Evolutionary conservation across 1,140 invertebrate species (phyloP).

Genomic region (Anagrus nilaparvatae): DNA sequence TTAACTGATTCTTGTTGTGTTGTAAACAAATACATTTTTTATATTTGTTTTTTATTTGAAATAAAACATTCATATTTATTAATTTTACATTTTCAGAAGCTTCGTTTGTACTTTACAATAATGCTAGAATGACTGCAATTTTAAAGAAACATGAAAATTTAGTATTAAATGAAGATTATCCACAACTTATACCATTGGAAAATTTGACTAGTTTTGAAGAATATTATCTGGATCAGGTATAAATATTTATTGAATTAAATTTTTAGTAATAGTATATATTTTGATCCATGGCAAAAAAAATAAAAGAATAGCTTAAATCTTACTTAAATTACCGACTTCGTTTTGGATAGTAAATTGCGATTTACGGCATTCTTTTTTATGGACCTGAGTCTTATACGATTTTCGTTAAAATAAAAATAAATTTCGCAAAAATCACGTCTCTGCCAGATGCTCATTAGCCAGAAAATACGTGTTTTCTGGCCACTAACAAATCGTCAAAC

Average conservation of each 20-base stretch:
- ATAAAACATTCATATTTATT: slow-evolving; percentile 1
- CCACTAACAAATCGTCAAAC: no score
- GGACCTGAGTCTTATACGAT: no score
- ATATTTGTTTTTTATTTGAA: no score
- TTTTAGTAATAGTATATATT: no score
- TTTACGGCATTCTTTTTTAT: no score
- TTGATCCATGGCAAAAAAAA: no score
- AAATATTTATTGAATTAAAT: background rate
- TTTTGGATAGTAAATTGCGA: no score
- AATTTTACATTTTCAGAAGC: slow-evolving; percentile 41
- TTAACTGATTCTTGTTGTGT: slow-evolving; percentile 1
- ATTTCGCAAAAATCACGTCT: no score
- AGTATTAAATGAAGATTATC: slow-evolving; percentile 43
- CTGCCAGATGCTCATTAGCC: no score
- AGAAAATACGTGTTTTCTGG: no score
- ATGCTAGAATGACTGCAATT: slow-evolving; percentile 52
- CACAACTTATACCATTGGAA: slow-evolving; percentile 43
- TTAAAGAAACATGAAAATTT: slow-evolving; percentile 48
- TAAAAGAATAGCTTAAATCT: no score
- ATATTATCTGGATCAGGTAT: slow-evolving; percentile 1
- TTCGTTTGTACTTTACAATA: slow-evolving; percentile 64
- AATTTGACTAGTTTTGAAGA: slow-evolving; percentile 39
- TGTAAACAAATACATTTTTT: background rate
- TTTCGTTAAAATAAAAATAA: slow-evolving; percentile 50
- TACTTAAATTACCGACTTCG: no score